Base-by-base conservation (phyloP, 2,888 invertebrate species). In the Tyria jacobaeae region DNA sequence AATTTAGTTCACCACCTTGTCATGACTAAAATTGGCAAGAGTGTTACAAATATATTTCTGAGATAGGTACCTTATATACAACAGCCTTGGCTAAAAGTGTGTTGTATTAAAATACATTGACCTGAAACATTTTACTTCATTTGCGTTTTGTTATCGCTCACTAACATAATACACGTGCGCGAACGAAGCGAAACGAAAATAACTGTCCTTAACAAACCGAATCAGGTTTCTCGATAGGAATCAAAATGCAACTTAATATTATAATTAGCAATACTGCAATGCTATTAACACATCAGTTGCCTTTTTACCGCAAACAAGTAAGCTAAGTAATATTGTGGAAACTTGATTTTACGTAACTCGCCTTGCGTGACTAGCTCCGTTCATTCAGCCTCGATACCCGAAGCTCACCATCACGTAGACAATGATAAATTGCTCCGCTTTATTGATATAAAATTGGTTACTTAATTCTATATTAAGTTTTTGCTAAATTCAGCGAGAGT, bases 231-330 rank as follows among this genome's bases (percentile, higher is more conserved):
- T 75, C 67, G 80, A 85, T 82, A 83, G 71, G 77, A 80, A 85
- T 85, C 83, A 79, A 84, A 84, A 84, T 78, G 81, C 82, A 80
- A 81, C 73, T 77, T 83, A 78, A 82, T 84, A 87, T 86, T 85
- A 78, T 84, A 86, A 89, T 87, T 86, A 86, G 82, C 83, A 80
- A 80, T 83, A 87, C 87, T 88, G 89, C 88, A 90, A 87, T 83
- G 87, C 80, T 89, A 91, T 91, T 90, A 92, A 85, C 87, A 85
- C 89, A 87, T 88, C 89, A 86, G 78, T 79, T 76, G 76, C 78
- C 81, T 87, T 89, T 89, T 89, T 89, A 84, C 88, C 84, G 89
- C 89, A 89, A 87, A 86, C 89, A 83, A 87, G 89, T 84, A 87
- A 89, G 80, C 80, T 76, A 77, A 85, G 85, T 84, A 70, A 76